These are phyloP conservation scores for Urocolius indicus DNA, from an alignment of 2,113 vertebrate genomes.

Conservation along the genomic window DNA sequence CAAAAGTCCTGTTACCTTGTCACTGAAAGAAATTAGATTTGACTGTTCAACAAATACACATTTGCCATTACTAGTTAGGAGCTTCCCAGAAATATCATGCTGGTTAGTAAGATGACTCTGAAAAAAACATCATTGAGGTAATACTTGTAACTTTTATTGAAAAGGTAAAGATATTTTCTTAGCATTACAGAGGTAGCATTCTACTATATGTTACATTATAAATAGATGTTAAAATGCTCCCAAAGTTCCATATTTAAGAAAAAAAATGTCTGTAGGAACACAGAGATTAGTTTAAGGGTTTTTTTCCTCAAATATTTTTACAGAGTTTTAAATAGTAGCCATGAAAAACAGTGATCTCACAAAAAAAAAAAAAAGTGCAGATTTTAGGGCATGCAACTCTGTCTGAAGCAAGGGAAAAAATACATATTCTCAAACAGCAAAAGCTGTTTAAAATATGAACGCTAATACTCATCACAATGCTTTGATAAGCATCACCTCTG, in stretches of 20 bases:
- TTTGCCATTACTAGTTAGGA: not conserved
- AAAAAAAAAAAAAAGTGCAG: not conserved
- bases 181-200: not conserved
- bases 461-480: not conserved
- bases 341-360: not conserved
- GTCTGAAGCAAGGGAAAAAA: not conserved
- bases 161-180: not conserved
- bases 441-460: not conserved
- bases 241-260: not conserved
- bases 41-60: not conserved
- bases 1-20: not conserved
- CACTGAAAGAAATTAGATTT: not conserved
- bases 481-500: not conserved
- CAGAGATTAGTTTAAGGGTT: not conserved
- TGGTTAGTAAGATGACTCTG: not conserved
- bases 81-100: not conserved
- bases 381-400: not conserved
- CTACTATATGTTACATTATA: not conserved
- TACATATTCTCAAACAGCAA: not conserved
- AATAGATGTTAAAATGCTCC: not conserved
- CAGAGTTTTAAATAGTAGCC: not conserved
- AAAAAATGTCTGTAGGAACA: not conserved
- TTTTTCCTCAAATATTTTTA: not conserved
- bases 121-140: conserved; percentile 16
- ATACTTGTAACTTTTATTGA: not conserved